These are phyloP conservation scores for Bibio marci DNA, from an alignment of 2,888 invertebrate genomes.

Conservation along the genomic window DNA sequence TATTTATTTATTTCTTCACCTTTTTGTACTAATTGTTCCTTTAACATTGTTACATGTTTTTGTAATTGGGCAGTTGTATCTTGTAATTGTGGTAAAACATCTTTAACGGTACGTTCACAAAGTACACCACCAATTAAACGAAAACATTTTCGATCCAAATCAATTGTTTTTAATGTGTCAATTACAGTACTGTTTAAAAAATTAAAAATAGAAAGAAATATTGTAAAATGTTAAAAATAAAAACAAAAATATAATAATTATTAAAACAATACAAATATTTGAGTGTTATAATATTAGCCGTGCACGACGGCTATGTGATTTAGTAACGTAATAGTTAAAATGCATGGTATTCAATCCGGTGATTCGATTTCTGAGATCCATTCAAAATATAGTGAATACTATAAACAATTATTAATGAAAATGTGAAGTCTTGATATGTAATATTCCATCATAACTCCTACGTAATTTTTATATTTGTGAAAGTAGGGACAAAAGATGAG, in stretches of 20 bases:
- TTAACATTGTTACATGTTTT: constrained; percentile 59
- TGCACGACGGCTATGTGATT: constrained; percentile 2
- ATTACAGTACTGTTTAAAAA: constrained; percentile 65
- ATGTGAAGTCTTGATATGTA: too few relatives aligned
- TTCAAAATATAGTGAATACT: too few relatives aligned
- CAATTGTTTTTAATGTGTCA: constrained; percentile 75
- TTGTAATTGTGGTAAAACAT: constrained; percentile 69
- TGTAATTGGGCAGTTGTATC: constrained; percentile 65
- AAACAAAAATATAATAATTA: neutral
- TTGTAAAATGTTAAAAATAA: constrained; percentile 7
- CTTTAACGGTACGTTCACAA: constrained; percentile 81
- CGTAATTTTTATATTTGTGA: too few relatives aligned
- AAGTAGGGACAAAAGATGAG: too few relatives aligned
- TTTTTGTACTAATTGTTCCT: constrained; percentile 68
- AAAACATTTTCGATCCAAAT: constrained; percentile 74
- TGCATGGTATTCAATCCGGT: too few relatives aligned
- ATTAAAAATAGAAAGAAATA: constrained; percentile 9
- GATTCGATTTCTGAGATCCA: too few relatives aligned
- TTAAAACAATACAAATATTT: neutral
- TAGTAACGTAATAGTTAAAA: too few relatives aligned
- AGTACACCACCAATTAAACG: constrained; percentile 87
- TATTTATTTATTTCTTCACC: constrained; percentile 84
- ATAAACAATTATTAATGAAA: too few relatives aligned
- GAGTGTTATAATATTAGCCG: neutral
- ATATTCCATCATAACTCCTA: too few relatives aligned